phyloP scores from a whole-genome alignment of 2,113 vertebrate genomes.

The Rattus norvegicus region GRCr8 NC_086028.1:44927501-44928000 shows the following conservation, averaged over 20 bases:
- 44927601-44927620: not conserved
- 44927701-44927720: not conserved
- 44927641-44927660: not conserved
- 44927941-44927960: not conserved
- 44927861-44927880: not conserved
- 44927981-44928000: not conserved
- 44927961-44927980: not conserved
- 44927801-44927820: not conserved
- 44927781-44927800: not conserved
- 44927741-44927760: not conserved
- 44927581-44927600: not conserved
- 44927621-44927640: not conserved
- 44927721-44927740: accelerated
- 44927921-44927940: not conserved
- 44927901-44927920: not conserved
- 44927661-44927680: not conserved
- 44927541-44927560: not conserved
- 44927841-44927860: not conserved
- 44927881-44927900: not conserved
- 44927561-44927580: not conserved
- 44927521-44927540: not conserved
- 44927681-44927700: not conserved
- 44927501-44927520: not conserved
- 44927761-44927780: not conserved
- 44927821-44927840: not conserved